Evolutionary conservation across 1,140 invertebrate species (phyloP).

Genomic region (Rhagoletis zephyria): DNA sequence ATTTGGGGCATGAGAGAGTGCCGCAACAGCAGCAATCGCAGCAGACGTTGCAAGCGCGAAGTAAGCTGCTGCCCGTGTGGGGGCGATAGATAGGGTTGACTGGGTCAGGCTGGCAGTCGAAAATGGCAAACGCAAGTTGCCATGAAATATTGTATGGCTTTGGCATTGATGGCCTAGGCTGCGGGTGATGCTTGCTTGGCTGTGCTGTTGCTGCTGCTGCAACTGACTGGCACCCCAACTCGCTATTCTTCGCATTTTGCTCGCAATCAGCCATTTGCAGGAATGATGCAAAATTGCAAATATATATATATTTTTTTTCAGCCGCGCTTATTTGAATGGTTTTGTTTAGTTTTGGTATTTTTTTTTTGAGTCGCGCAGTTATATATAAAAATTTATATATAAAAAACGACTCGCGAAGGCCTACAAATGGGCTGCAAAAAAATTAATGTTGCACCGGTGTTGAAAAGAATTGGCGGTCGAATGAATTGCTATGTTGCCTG

Average conservation of each 20-base stretch:
- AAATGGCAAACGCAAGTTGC: not conserved
- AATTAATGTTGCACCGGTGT: not conserved
- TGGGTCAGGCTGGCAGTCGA: not conserved
- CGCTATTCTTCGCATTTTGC: not conserved
- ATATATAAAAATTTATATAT: not conserved
- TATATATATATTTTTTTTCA: not conserved
- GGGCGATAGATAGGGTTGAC: not conserved
- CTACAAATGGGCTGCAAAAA: slow-evolving; percentile 1
- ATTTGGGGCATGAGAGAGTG: slow-evolving; percentile 26
- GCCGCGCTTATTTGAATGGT: slow-evolving; percentile 23
- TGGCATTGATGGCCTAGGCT: slow-evolving; percentile 28
- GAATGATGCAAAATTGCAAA: slow-evolving; percentile 7
- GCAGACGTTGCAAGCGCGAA: not conserved
- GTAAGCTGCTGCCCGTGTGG: not conserved
- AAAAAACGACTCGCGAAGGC: not conserved
- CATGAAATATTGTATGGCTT: slow-evolving; percentile 42
- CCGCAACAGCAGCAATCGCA: not conserved
- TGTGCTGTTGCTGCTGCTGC: not conserved
- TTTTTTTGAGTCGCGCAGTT: not conserved
- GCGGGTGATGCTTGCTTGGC: not conserved
- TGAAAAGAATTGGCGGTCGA: slow-evolving; percentile 18
- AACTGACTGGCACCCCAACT: not conserved
- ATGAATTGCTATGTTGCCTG: not conserved
- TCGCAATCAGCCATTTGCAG: slow-evolving; percentile 6
- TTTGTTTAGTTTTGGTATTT: not conserved